Percentiles rank a stretch among this genome's conserved stretches.
These are phyloP conservation scores for Drosophila phalerata DNA, from an alignment of 2,888 invertebrate species.

Conservation along the genomic window DNA sequence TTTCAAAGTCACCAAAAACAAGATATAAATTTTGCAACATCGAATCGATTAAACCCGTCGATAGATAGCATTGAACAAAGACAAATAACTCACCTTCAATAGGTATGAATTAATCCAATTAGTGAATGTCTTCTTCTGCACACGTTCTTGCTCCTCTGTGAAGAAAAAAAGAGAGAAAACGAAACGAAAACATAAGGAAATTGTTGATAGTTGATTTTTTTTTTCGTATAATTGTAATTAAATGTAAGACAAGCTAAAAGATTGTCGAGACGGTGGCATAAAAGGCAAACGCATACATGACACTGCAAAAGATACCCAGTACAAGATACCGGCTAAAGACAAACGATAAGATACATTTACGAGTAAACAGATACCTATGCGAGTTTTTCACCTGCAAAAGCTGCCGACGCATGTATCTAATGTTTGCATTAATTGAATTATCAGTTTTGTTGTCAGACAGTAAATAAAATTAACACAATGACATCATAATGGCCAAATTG, in stretches of 20 bases:
- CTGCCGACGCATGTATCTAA: constrained; percentile 36
- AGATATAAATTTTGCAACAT: constrained; percentile 50
- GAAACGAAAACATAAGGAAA: constrained; percentile 52
- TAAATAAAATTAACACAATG: constrained; percentile 49
- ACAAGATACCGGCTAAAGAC: constrained; percentile 55
- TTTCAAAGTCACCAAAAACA: constrained; percentile 63
- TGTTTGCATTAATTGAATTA: constrained; percentile 77
- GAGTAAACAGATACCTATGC: constrained; percentile 29
- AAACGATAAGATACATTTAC: constrained; percentile 70
- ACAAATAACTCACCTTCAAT: constrained; percentile 91
- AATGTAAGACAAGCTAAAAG: constrained; percentile 49
- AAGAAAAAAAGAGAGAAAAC: constrained; percentile 77
- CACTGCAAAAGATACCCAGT: constrained; percentile 24
- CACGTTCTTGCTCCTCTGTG: constrained; percentile 99
- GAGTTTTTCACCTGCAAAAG: constrained; percentile 21
- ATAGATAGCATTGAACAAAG: constrained; percentile 36
- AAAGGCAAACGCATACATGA: constrained; percentile 37
- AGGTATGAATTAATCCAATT: constrained; percentile 99
- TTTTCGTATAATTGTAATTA: constrained; percentile 57
- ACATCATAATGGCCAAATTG: constrained; percentile 60
- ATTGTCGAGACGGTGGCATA: constrained; percentile 21
- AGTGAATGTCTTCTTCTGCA: constrained; percentile 99
- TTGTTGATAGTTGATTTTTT: constrained; percentile 20
- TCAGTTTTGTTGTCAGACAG: constrained; percentile 53
- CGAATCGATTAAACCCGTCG: constrained; percentile 56